Evolutionary conservation across 2,113 vertebrate species (phyloP).

Genomic region (Baryphthengus martii): DNA sequence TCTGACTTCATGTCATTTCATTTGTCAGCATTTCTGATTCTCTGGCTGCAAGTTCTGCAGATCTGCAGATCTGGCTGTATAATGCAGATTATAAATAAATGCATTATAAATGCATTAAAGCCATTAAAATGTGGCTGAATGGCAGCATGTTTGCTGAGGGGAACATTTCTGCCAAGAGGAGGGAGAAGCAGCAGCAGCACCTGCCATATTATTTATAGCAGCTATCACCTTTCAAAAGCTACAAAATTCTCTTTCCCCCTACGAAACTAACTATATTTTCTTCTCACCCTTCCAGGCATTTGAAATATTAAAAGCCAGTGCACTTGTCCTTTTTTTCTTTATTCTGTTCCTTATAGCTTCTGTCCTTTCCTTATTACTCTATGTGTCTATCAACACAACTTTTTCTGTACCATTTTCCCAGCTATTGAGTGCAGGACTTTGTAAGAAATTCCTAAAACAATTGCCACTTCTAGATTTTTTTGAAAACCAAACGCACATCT

Average conservation of each 20-base stretch:
- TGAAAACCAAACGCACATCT: not conserved
- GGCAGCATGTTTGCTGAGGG: not conserved
- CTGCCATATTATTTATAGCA: not conserved
- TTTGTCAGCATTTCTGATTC: not conserved
- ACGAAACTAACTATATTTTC: not conserved
- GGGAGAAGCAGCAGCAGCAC: not conserved
- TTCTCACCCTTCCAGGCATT: not conserved
- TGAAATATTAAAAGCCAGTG: not conserved
- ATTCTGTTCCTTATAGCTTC: not conserved
- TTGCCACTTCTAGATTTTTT: not conserved
- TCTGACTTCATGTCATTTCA: not conserved
- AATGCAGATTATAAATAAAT: no score
- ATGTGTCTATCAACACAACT: not conserved
- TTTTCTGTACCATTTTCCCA: not conserved
- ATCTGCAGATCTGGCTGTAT: not conserved
- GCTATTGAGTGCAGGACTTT: not conserved
- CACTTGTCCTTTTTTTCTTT: not conserved
- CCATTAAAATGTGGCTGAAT: not conserved
- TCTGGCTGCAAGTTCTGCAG: not conserved
- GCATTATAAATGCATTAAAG: no score
- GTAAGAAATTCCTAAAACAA: not conserved
- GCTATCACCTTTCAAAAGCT: not conserved
- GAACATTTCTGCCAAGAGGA: not conserved
- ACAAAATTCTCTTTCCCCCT: not conserved
- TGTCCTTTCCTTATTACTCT: not conserved